These are phyloP conservation scores for Strongylocentrotus purpuratus DNA, from an alignment of 35 echinoderm and acorn worm species.

Conservation along the genomic window DNA sequence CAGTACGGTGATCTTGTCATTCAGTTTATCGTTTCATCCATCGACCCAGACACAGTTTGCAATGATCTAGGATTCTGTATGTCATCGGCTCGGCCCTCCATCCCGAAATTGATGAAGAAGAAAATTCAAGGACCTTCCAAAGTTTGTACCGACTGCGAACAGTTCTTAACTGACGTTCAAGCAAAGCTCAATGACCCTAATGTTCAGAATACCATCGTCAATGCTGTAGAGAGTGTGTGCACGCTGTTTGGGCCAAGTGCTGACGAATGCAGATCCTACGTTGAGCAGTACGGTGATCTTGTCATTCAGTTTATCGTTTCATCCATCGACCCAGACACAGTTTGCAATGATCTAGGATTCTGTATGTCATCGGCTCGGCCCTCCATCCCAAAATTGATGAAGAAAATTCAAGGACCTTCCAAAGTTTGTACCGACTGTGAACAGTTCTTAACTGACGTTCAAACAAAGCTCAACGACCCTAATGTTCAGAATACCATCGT, in stretches of 20 bases:
- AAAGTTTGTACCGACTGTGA: neutral
- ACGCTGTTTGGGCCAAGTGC: neutral
- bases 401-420: neutral
- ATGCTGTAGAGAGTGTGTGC: conserved; percentile 9
- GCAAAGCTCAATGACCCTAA: neutral
- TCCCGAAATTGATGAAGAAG: neutral
- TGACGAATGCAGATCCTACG: neutral
- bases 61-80: conserved; percentile 20
- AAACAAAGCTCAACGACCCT: neutral
- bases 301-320: neutral
- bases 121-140: neutral
- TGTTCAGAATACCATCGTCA: conserved; percentile 26
- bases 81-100: neutral
- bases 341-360: conserved; percentile 26
- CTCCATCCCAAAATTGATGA: neutral
- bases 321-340: neutral
- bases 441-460: neutral
- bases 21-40: neutral
- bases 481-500: conserved; percentile 29
- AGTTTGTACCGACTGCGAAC: neutral
- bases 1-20: neutral
- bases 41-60: conserved; percentile 21
- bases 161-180: neutral
- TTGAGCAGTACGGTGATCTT: neutral
- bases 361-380: neutral